Percentiles rank a stretch among this genome's conserved stretches.
These are phyloP conservation scores for Eospalax fontanierii DNA, from an alignment of 2,797 vertebrate species.

Conservation along the genomic window DNA sequence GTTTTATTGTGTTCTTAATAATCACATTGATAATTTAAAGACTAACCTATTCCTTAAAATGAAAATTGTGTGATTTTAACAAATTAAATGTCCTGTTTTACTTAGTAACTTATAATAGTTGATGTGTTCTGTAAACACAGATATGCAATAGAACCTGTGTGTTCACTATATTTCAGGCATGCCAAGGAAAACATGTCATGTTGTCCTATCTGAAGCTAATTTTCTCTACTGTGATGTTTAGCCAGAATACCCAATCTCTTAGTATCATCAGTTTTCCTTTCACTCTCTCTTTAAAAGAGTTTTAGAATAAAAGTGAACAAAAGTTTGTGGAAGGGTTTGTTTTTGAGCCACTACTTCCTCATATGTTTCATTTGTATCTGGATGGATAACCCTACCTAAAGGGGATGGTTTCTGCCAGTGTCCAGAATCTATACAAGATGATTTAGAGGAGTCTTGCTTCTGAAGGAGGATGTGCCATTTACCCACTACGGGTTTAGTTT, in stretches of 20 bases:
- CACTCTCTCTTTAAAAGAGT: too few relatives aligned
- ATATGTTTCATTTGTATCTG: neutral
- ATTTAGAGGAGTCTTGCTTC: neutral
- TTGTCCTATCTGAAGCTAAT: neutral
- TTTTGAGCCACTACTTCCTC: too few relatives aligned
- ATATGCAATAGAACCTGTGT: neutral
- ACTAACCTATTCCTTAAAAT: neutral
- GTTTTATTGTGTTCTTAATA: constrained; percentile 21
- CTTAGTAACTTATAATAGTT: neutral
- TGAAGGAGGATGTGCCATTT: neutral
- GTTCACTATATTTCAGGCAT: neutral
- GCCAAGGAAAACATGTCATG: neutral
- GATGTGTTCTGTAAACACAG: neutral
- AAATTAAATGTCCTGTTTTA: neutral
- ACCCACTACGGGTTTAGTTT: neutral
- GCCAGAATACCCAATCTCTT: neutral
- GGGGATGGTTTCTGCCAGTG: too few relatives aligned
- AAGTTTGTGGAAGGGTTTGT: too few relatives aligned
- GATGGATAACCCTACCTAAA: neutral
- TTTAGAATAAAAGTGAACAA: too few relatives aligned
- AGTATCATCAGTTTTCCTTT: too few relatives aligned
- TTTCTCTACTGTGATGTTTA: constrained; percentile 10
- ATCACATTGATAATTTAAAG: constrained; percentile 39
- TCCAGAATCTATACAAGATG: neutral
- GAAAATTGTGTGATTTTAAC: neutral